Evolutionary conservation across 2,888 invertebrate genomes (phyloP).

Genomic region (Crematogaster levior): DNA sequence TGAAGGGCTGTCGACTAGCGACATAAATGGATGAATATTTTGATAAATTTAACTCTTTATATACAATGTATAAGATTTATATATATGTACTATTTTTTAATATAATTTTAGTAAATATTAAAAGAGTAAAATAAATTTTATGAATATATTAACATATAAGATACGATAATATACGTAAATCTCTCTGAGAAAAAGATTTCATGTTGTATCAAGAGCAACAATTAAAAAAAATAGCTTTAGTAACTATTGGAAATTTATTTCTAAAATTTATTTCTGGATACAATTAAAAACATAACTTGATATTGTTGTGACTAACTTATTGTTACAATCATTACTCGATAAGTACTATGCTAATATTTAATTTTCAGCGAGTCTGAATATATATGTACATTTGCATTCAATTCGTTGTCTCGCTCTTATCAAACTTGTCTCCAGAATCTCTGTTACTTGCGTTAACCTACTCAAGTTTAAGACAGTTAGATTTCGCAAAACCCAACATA

Average conservation of each 20-base stretch:
- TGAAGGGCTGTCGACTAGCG: constrained; percentile 36
- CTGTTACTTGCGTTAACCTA: constrained; percentile 50
- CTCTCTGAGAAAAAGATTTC: neutral
- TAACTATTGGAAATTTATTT: neutral
- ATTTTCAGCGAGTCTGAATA: constrained; percentile 76
- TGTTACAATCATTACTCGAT: neutral
- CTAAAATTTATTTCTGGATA: neutral
- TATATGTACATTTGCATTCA: constrained; percentile 64
- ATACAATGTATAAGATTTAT: no score
- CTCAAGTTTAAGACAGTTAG: constrained; percentile 57
- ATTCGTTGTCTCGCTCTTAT: constrained; percentile 23
- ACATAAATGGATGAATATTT: constrained; percentile 12
- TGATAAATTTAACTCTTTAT: neutral
- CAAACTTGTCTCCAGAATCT: constrained; percentile 25
- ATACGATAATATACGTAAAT: neutral
- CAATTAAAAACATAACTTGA: neutral
- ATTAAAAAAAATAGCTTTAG: neutral
- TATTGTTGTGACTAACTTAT: neutral
- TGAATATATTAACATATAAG: neutral
- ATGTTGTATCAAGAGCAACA: neutral
- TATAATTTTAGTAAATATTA: neutral
- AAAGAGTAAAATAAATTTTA: neutral
- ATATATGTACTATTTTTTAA: neutral
- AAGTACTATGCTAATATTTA: constrained; percentile 56
- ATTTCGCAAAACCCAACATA: constrained; percentile 34